Evolutionary conservation across 35 echinoderm and acorn worm species (phyloP).

Genomic region (Chiridota heheva): DNA sequence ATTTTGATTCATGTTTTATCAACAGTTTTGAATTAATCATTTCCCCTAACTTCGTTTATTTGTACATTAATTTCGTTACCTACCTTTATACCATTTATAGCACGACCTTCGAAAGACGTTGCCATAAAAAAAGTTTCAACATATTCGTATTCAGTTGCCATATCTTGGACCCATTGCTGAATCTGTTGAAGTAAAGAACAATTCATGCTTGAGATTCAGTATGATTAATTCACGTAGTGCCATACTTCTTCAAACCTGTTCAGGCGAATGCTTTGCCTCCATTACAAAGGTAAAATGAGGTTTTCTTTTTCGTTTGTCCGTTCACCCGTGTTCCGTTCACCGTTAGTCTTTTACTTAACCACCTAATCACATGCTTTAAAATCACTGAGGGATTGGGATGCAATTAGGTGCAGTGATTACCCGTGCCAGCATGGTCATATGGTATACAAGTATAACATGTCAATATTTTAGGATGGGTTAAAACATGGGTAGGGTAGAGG

Average conservation of each 20-base stretch:
- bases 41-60: background rate
- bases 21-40: background rate
- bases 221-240: background rate
- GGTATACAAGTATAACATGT: no score
- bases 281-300: background rate
- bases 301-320: background rate
- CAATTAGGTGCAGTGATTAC: no score
- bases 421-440: no score
- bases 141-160: constrained; percentile 57
- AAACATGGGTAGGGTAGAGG: no score
- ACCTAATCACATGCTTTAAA: no score
- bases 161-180: constrained; percentile 78
- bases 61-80: background rate
- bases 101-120: constrained; percentile 64
- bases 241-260: background rate
- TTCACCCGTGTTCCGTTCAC: constrained; percentile 3
- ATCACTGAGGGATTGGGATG: no score
- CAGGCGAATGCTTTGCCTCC: background rate
- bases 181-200: constrained; percentile 45
- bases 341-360: constrained; percentile 7
- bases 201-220: background rate
- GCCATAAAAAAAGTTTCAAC: constrained; percentile 45
- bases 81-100: constrained; percentile 64
- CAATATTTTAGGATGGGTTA: no score
- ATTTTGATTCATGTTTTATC: background rate